phyloP scores from a whole-genome alignment of 2,113 vertebrate species.

The Alaudala cheleensis region DNA sequence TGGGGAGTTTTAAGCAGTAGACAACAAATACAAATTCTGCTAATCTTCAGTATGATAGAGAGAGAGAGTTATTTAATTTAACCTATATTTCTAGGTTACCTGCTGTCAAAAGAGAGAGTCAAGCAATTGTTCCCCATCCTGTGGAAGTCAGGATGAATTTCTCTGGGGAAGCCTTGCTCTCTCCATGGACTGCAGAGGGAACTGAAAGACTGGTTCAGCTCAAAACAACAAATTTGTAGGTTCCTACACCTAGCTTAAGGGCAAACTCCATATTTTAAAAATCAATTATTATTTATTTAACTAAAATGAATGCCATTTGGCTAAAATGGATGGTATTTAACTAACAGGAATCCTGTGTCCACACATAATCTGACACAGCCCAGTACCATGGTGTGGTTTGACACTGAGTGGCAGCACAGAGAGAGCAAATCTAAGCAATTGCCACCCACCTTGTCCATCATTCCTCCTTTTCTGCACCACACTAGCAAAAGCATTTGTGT shows the following conservation, averaged over 20 bases:
- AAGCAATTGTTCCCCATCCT: not conserved
- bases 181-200: not conserved
- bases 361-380: not conserved
- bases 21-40: not conserved
- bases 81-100: not conserved
- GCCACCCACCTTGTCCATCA: conserved; percentile 44
- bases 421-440: not conserved
- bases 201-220: not conserved
- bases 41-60: not conserved
- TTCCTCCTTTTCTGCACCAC: not conserved
- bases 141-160: not conserved
- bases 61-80: not conserved
- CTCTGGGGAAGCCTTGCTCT: not conserved
- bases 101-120: not conserved
- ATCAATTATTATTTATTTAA: not conserved
- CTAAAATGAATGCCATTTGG: not conserved
- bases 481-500: conserved; percentile 7
- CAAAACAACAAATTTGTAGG: not conserved
- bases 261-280: not conserved
- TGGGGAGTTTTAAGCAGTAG: not conserved
- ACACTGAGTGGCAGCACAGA: not conserved
- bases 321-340: not conserved
- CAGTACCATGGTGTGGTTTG: not conserved
- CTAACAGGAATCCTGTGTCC: not conserved
- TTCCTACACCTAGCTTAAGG: not conserved